Base-by-base conservation (phyloP, 2,113 vertebrate species). In the Xyliphius kryptos region DNA sequence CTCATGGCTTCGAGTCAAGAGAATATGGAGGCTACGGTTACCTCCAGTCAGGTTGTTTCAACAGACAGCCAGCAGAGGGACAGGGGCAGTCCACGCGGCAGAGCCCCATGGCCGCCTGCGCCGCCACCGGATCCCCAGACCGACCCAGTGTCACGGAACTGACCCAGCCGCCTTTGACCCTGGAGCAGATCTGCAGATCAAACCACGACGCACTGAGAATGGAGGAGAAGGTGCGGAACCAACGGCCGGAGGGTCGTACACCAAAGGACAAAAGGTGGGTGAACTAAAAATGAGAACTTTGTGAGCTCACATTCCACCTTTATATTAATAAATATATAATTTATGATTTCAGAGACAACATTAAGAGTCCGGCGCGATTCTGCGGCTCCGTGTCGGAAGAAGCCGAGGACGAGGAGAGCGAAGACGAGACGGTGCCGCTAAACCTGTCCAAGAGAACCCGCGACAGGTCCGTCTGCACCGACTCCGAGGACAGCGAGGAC, bases 81-180 rank as follows among this genome's bases (percentile, higher is more conserved):
- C 72, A 74, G 43, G 70, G 44, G 46, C 58, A 53, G 54, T 67
- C 84, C 11, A 88, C 86, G 22, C 89, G 93, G 60, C 88, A 90
- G 79, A 98, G 96, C 69, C 96, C 96, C 0, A 88, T 89, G 0
- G 91, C 88, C 0, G 95, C 91, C 10, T 94, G 89, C 0, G 91
- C 93, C 0, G 93, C 95, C 17, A 89, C 89, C 0, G 95, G 96
- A 19, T 98, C 96, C 15, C 96, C 96, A 0, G 91, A 93, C 56
- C 88, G 92, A 76, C 95, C 96, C 0, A 91, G 86, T 61, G 89
- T 91, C 32, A 88, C 87, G 40, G 89, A 91, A 68, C 83, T 89
- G 76, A 87, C 83, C 0, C 93, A 92, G 80, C 93, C 77, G 6
- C 88, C n/a, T n/a, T n/a, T n/a, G n/a, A n/a, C n/a, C n/a, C n/a